Evolutionary conservation across 2,113 vertebrate genomes (phyloP).

Genomic region (Anser brachyrhynchus): DNA sequence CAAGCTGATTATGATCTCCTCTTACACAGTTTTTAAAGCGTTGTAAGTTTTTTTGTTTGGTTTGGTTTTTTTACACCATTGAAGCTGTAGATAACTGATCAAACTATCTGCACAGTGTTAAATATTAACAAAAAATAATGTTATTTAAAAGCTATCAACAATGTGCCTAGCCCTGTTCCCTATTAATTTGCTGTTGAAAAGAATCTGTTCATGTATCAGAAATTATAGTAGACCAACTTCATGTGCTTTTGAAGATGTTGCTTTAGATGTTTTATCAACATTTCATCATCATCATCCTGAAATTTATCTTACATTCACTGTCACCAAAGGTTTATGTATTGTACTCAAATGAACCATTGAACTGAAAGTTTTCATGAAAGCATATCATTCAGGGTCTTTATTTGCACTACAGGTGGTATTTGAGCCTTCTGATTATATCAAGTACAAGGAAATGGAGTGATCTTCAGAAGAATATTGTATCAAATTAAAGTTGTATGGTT

Average conservation of each 20-base stretch:
- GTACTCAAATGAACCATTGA: not conserved
- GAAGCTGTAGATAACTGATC: accelerated
- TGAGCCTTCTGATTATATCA: not conserved
- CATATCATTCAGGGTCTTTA: not conserved
- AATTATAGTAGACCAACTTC: not conserved
- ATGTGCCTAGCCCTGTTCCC: not conserved
- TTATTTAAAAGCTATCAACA: not conserved
- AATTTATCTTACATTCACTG: not conserved
- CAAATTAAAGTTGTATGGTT: not conserved
- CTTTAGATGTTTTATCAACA: not conserved
- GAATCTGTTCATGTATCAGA: not conserved
- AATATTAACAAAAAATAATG: not conserved
- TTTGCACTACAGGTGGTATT: not conserved
- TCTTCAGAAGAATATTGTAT: not conserved
- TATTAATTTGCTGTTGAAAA: not conserved
- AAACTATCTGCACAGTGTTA: not conserved
- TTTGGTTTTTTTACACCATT: not conserved
- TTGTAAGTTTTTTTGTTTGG: not conserved
- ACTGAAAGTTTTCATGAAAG: not conserved
- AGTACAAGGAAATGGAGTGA: not conserved
- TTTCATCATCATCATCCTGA: not conserved
- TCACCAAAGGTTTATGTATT: not conserved
- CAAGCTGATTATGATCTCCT: not conserved
- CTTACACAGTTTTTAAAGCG: not conserved
- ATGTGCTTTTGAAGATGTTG: not conserved